phyloP scores from a whole-genome alignment of 2,797 vertebrate genomes.

The Esox lucius region DNA sequence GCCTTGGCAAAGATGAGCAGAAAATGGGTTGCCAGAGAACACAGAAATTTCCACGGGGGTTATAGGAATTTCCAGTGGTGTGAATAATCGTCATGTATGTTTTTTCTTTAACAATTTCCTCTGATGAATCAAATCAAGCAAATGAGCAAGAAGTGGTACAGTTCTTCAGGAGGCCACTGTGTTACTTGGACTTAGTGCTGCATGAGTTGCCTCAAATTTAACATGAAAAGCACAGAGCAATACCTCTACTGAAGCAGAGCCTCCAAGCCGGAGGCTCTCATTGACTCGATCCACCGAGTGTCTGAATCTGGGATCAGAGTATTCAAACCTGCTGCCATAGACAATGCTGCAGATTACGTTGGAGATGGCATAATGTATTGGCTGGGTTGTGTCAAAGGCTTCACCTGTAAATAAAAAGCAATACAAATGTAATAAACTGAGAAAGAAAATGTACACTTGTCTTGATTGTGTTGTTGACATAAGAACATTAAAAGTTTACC shows the following conservation, averaged over 20 bases:
- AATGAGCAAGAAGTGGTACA: no score
- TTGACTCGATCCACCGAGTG: neutral
- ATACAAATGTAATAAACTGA: neutral
- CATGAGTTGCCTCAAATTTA: no score
- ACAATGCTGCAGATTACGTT: conserved; percentile 73
- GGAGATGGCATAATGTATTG: conserved; percentile 58
- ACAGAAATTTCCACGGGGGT: no score
- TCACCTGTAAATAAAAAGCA: conserved; percentile 28
- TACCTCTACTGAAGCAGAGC: neutral
- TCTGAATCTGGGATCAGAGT: conserved; percentile 31
- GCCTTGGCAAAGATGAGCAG: conserved; percentile 73
- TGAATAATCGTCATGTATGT: no score
- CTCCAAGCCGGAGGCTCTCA: neutral
- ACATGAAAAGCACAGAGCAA: conserved; percentile 3
- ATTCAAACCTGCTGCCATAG: conserved; percentile 73
- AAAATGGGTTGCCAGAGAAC: no score
- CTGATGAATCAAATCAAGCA: no score
- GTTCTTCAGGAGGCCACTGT: no score
- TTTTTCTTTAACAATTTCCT: no score
- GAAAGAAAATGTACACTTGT: neutral
- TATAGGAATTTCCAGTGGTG: conserved; percentile 37
- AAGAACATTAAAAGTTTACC: conserved; percentile 47
- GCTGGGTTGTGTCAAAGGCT: conserved; percentile 40
- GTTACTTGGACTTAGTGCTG: no score
- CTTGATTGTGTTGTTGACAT: neutral